Conservation (phyloP, 2,797 vertebrate species). For the Ceryle rudis region DNA sequence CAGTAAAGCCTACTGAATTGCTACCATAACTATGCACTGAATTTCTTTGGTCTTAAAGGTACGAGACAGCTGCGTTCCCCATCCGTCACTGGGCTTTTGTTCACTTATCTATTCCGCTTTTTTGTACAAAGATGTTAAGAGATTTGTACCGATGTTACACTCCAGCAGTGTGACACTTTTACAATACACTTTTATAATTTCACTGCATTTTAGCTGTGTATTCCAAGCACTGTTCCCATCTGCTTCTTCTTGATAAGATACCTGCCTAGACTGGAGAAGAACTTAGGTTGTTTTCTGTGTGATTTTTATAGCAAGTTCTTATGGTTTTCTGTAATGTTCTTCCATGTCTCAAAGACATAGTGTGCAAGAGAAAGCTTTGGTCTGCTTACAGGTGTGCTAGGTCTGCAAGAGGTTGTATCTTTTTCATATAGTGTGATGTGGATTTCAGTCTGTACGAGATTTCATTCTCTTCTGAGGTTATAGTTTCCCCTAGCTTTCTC, state of each 20-base stretch:
- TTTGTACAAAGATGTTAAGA: not conserved
- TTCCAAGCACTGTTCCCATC: not conserved
- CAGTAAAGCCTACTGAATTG: not conserved
- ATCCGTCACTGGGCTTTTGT: not conserved
- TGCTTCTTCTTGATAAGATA: not conserved
- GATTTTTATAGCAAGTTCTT: not conserved
- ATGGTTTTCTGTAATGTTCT: not conserved
- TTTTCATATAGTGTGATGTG: not conserved
- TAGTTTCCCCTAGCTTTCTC: not conserved
- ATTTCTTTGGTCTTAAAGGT: not conserved
- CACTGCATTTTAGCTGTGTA: not conserved
- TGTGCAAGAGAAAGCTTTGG: not conserved
- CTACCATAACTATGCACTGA: not conserved
- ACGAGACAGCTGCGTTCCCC: not conserved
- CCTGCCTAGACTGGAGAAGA: not conserved
- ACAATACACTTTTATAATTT: not conserved
- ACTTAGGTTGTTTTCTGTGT: not conserved
- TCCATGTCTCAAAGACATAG: not conserved
- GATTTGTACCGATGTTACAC: not conserved
- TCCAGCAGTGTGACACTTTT: not conserved
- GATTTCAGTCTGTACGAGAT: not conserved
- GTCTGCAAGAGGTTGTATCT: not conserved
- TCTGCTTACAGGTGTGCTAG: not conserved
- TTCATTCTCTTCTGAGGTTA: not conserved
- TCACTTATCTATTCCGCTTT: not conserved